Evolutionary conservation across 2,888 invertebrate genomes (phyloP).

Genomic region (Chymomyza caudatula): DNA sequence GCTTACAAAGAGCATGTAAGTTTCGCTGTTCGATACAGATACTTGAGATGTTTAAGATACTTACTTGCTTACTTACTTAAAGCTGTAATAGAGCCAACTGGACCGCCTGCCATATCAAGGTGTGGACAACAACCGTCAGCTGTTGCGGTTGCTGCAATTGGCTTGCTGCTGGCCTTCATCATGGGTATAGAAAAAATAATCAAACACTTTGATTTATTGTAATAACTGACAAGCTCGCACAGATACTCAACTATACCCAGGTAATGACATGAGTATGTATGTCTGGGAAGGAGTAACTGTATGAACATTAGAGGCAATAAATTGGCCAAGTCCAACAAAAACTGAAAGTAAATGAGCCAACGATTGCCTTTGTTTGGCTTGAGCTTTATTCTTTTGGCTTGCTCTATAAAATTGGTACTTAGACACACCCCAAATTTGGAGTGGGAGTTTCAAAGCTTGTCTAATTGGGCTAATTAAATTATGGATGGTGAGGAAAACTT

Average conservation of each 20-base stretch:
- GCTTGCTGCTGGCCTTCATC: conserved; percentile 55
- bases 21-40: background rate
- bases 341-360: background rate
- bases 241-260: background rate
- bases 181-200: conserved; percentile 38
- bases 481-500: background rate
- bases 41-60: background rate
- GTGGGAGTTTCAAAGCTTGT: background rate
- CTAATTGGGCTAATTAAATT: background rate
- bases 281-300: background rate
- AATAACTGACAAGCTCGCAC: background rate
- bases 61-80: background rate
- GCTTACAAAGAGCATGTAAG: background rate
- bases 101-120: background rate
- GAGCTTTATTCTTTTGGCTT: background rate
- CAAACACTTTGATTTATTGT: background rate
- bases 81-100: background rate
- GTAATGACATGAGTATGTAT: background rate
- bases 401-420: background rate
- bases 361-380: background rate
- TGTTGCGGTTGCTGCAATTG: conserved; percentile 20
- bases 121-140: conserved; percentile 15
- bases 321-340: background rate
- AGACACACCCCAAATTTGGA: background rate
- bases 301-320: background rate